phyloP scores from a whole-genome alignment of 2,888 invertebrate genomes.

The Lycaena phlaeas region DNA sequence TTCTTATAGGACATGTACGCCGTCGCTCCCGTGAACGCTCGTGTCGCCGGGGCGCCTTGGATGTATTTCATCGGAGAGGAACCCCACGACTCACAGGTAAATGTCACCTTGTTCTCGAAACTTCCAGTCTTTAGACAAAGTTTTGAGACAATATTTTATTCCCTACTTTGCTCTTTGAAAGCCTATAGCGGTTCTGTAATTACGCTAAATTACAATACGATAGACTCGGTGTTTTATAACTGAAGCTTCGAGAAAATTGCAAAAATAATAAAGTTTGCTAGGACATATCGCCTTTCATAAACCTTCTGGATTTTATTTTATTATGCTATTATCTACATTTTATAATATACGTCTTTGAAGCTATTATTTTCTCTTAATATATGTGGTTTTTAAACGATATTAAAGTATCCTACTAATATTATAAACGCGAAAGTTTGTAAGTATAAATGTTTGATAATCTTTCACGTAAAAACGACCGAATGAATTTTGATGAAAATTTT shows the following conservation, averaged over 20 bases:
- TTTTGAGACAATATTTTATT: neutral
- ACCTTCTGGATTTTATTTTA: neutral
- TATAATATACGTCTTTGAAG: neutral
- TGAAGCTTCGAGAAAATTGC: neutral
- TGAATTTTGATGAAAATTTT: no score
- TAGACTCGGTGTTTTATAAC: neutral
- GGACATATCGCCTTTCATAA: slow-evolving; percentile 3
- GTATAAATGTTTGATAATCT: no score
- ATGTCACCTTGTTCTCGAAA: no score
- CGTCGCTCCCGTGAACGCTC: slow-evolving; percentile 65
- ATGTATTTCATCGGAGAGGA: slow-evolving; percentile 51
- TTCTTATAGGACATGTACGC: slow-evolving; percentile 35
- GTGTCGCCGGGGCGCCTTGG: slow-evolving; percentile 57
- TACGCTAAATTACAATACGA: neutral
- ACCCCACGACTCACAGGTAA: slow-evolving; percentile 58
- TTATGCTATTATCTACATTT: neutral
- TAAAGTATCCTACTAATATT: no score
- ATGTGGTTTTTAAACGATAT: no score
- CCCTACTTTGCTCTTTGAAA: neutral
- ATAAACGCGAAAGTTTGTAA: no score
- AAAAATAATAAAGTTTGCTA: neutral
- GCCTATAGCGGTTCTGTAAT: slow-evolving; percentile 6
- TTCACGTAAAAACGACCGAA: no score
- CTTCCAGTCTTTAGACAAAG: no score
- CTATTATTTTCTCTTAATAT: no score